These are phyloP conservation scores for Volucella inflata DNA, from an alignment of 2,888 invertebrate genomes.

Conservation along the genomic window DNA sequence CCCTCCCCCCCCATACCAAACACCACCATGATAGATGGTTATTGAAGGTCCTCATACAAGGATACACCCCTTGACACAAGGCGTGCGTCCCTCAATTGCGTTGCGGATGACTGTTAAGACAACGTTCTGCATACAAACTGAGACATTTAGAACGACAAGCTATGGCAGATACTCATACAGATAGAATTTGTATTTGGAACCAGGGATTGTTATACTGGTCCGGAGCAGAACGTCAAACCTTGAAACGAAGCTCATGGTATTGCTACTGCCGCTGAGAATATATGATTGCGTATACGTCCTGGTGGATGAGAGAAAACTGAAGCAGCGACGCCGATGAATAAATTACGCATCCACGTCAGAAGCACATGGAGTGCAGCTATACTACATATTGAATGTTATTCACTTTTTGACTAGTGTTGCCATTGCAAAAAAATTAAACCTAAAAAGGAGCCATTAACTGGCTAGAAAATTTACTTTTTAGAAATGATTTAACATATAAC, in stretches of 20 bases:
- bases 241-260: conserved; percentile 35
- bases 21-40: conserved; percentile 46
- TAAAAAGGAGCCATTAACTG: too few species aligned
- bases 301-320: conserved; percentile 5
- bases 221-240: conserved; percentile 17
- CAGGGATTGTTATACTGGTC: background rate
- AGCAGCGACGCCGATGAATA: conserved; percentile 50
- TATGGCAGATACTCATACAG: conserved; percentile 26
- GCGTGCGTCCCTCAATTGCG: conserved; percentile 49
- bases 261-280: conserved; percentile 43
- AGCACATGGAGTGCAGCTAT: background rate
- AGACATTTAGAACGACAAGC: conserved; percentile 60
- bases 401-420: too few species aligned
- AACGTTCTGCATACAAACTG: conserved; percentile 66
- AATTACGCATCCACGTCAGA: conserved; percentile 52
- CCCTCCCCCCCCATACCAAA: background rate
- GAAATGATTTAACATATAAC: too few species aligned
- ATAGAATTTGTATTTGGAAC: conserved; percentile 52
- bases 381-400: background rate
- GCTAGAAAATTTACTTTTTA: too few species aligned
- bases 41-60: conserved; percentile 42
- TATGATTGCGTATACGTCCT: conserved; percentile 53
- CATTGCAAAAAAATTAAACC: too few species aligned
- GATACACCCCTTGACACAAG: conserved; percentile 34
- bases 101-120: conserved; percentile 59